Base-by-base conservation (phyloP, 1,140 invertebrate species). In the Diabrotica virgifera region DNA sequence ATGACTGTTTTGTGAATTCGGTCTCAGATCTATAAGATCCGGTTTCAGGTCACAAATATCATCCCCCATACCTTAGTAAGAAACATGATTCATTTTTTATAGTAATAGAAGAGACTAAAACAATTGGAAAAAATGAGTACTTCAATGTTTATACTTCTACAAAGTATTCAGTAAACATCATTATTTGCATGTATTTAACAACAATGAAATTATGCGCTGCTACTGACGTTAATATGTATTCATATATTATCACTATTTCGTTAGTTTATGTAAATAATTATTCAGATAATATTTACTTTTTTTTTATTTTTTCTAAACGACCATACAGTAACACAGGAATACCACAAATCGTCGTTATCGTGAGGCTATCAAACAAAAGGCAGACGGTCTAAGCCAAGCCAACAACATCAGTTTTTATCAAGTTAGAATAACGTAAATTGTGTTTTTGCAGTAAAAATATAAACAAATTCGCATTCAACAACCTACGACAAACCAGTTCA, bases 381-480 rank as follows among this genome's bases (percentile, higher is more conserved):
- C 55, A 57, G 55, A 57, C 55, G 12, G 55, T 57, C 55, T 57
- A 57, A 57, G 55, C 55, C 55, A 57, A 57, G 55, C 55, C 55
- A 57, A 57, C 36, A 57, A 57, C 55, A 57, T n/a, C 35, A 53
- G 52, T 40, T 57, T 24, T 57, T 57, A 57, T 57, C 55, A 57
- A 57, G 10, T 36, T 13, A 36, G 36, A 40, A 57, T 57, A 57
- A 40, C 36, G 12, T 8, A 57, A 57, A 36, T 57, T 57, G n/a
- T 57, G 55, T 57, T 57, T 57, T 36, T 13, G 55, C 55, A 37
- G 36, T 24, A 57, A 57, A 57, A 57, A 13, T 13, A 57, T 57
- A 36, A 57, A 46, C 40, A 46, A 46, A 46, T 46, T 36, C 11
- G 37, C 35, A 57, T 57, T 36, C n/a, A 57, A 36, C 55, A 57